A percentile compares a stretch with the other conserved stretches of the same genome.
phyloP scores from a whole-genome alignment of 2,113 vertebrate genomes.

The Pteruthius melanotis region DNA sequence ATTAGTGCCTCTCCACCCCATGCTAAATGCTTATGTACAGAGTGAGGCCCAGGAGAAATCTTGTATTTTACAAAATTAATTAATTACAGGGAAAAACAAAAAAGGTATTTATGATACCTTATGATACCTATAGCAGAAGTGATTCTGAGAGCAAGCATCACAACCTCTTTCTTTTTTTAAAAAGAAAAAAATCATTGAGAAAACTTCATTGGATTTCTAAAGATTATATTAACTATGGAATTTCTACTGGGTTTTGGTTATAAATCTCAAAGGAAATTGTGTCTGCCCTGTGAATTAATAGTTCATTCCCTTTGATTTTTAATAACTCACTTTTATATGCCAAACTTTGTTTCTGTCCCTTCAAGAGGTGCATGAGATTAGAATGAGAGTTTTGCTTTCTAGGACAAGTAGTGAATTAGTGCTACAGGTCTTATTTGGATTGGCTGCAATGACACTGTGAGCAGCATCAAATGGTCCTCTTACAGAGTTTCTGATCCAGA shows the following conservation, averaged over 20 bases:
- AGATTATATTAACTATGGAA: neutral
- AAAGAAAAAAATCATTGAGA: neutral
- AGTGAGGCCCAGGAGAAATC: neutral
- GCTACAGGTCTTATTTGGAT: neutral
- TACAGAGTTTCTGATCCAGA: constrained; percentile 1
- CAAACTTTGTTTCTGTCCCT: neutral
- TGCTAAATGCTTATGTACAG: neutral
- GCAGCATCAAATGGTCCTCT: neutral
- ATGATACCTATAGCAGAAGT: neutral
- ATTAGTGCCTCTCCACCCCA: neutral
- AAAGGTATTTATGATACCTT: neutral
- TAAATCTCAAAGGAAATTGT: neutral
- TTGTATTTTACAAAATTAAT: neutral
- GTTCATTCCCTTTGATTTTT: constrained; percentile 17
- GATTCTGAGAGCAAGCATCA: neutral
- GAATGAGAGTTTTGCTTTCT: neutral
- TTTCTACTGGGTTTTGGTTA: neutral
- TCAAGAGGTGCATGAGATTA: neutral
- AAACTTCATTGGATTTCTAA: neutral
- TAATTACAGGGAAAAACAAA: neutral
- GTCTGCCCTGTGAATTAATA: neutral
- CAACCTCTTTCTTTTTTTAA: neutral
- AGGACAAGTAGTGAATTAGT: neutral
- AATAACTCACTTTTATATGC: neutral
- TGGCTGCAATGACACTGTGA: neutral